Base-by-base conservation (phyloP, 2,113 vertebrate species). In the Uropsilus gracilis region DNA sequence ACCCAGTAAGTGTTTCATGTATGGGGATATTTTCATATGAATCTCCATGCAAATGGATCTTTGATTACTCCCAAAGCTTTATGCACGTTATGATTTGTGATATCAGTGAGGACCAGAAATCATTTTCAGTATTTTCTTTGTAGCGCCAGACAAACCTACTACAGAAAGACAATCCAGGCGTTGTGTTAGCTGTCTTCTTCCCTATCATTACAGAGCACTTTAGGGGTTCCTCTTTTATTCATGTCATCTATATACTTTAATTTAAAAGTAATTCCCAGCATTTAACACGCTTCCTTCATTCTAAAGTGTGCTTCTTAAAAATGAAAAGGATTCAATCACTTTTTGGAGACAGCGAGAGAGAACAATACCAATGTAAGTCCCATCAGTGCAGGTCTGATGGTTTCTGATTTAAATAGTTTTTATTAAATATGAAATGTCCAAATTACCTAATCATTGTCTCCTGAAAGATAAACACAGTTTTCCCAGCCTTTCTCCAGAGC, bases 401-500 rank as follows among this genome's bases (percentile, higher is more conserved):
- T 97, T 98, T 98, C 98, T 98, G 98, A 99, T 99, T 98, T 98
- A 99, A 99, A 99, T 98, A 98, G 98, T 98, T 99, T 97, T 99
- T 98, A 97, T 98, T 98, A 98, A 98, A 98, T 98, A 98, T 98
- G 98, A 98, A 99, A 98, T 98, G 98, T 97, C 95, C 96, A 97
- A 98, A 98, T 98, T 98, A 99, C 98, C 98, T 99, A 98, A 99
- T 99, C 98, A 98, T 98, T 99, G 98, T 98, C 98, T 98, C 97
- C 97, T 98, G 97, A 97, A 98, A 98, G 98, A 99, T 98, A 98
- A 99, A 99, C 98, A 99, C 98, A 98, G 98, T 98, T 99, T 99
- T 98, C 97, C 97, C 98, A 98, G 97, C 98, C 97, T 98, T 98
- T 98, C 94, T 95, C 81, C 66, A 90, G 97, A 97, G 98, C 98